Evolutionary conservation across 2,888 invertebrate genomes (phyloP).

Genomic region (Archips crataeganus): DNA sequence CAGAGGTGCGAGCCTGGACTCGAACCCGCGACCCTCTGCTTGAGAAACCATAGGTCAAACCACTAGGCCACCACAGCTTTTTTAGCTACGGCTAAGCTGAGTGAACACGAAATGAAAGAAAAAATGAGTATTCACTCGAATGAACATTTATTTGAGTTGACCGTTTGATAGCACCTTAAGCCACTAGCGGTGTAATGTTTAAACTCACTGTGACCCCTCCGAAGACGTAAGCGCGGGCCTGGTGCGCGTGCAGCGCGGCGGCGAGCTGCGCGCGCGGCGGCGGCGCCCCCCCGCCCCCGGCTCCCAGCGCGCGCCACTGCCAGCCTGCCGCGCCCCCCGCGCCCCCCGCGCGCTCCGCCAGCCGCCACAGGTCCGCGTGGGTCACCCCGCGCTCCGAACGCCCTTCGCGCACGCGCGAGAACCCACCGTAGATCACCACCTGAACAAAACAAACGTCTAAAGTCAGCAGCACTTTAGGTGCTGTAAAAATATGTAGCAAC

Average conservation of each 20-base stretch:
- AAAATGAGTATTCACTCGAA: too few species aligned
- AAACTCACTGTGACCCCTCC: conserved; percentile 90
- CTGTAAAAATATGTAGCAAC: background rate
- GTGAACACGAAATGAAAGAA: too few species aligned
- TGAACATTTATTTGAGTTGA: too few species aligned
- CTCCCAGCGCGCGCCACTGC: conserved; percentile 64
- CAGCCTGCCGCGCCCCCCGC: conserved; percentile 46
- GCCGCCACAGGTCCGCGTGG: conserved; percentile 77
- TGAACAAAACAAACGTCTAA: conserved; percentile 46
- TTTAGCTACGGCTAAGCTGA: too few species aligned
- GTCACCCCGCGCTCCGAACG: conserved; percentile 72
- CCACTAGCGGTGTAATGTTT: background rate
- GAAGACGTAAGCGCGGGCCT: conserved; percentile 91
- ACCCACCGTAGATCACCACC: conserved; percentile 79
- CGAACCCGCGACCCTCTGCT: too few species aligned
- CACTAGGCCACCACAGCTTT: too few species aligned
- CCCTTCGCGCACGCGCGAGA: conserved; percentile 75
- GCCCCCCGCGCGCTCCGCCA: conserved; percentile 49
- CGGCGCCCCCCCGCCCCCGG: conserved; percentile 81
- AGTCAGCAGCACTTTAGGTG: background rate
- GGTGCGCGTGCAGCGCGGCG: conserved; percentile 85
- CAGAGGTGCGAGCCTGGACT: too few species aligned
- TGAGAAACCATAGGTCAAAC: too few species aligned
- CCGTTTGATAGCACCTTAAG: too few species aligned
- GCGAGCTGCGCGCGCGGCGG: conserved; percentile 92